These are phyloP conservation scores for Eulemur coronatus DNA, from an alignment of 2,797 vertebrate species.

Conservation along the genomic window DNA sequence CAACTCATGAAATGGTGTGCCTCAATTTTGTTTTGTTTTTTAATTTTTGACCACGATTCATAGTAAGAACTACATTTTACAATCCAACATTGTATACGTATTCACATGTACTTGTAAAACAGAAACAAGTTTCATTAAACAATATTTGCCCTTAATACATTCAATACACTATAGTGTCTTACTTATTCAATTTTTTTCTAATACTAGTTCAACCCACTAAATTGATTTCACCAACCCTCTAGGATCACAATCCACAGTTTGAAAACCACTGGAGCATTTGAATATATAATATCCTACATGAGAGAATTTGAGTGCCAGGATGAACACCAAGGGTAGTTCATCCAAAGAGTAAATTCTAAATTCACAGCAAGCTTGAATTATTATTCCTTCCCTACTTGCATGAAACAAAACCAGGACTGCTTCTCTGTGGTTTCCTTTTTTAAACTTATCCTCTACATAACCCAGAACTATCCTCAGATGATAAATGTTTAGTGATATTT, in stretches of 20 bases:
- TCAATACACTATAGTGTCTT: background rate
- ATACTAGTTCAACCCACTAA: background rate
- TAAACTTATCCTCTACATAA: background rate
- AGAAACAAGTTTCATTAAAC: conserved; percentile 12
- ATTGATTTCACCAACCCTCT: background rate
- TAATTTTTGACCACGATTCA: background rate
- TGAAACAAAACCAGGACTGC: background rate
- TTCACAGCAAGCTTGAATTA: background rate
- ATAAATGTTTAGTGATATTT: conserved; percentile 34
- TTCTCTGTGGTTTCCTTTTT: background rate
- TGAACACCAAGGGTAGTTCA: background rate
- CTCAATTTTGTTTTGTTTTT: background rate
- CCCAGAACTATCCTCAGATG: background rate
- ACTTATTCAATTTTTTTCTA: background rate
- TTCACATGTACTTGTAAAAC: background rate
- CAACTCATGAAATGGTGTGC: background rate
- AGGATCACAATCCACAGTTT: background rate
- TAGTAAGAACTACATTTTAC: background rate
- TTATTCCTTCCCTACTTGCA: background rate
- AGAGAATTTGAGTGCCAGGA: background rate
- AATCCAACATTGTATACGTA: background rate
- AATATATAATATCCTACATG: background rate
- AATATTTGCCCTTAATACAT: background rate
- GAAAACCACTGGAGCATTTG: background rate
- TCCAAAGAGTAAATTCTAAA: background rate